Percentiles rank a stretch among this genome's conserved stretches.
Conservation (phyloP, 2,888 invertebrate species). For the Andrena bicolor region DNA sequence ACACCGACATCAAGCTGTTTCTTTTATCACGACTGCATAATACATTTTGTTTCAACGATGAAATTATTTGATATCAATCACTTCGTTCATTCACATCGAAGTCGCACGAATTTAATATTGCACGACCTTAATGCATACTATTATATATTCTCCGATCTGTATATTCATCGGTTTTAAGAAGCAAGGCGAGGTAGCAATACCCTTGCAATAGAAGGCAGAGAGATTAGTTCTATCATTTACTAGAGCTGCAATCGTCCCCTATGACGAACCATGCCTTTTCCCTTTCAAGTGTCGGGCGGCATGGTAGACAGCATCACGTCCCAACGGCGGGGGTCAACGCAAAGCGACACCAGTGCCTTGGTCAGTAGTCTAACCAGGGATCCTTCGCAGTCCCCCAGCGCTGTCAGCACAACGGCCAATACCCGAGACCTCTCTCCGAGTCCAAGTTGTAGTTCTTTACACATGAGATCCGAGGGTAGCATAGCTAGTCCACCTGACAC, state of each 20-base stretch:
- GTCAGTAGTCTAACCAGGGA: constrained; percentile 88
- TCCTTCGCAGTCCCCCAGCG: constrained; percentile 87
- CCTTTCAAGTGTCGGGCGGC: constrained; percentile 83
- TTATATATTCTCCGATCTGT: constrained; percentile 22
- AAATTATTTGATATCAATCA: constrained; percentile 11
- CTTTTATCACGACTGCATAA: constrained; percentile 18
- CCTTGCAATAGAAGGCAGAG: constrained; percentile 33
- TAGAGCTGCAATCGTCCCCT: background rate
- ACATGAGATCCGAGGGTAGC: constrained; percentile 85
- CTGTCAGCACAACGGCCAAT: constrained; percentile 84
- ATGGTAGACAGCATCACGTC: constrained; percentile 84
- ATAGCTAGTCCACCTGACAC: constrained; percentile 85
- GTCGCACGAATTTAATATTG: constrained; percentile 60
- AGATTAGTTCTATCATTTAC: constrained; percentile 2
- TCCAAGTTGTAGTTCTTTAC: constrained; percentile 86
- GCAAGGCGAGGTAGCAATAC: constrained; percentile 49
- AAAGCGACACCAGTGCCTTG: constrained; percentile 88
- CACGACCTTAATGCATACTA: constrained; percentile 55
- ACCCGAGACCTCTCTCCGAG: constrained; percentile 87
- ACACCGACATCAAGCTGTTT: constrained; percentile 34
- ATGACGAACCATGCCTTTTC: constrained; percentile 11
- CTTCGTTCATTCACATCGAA: constrained; percentile 32
- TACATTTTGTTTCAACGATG: constrained; percentile 7
- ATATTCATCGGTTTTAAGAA: constrained; percentile 27
- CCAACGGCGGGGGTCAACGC: constrained; percentile 86